Percentiles rank a stretch among this genome's conserved stretches.
Conservation (phyloP, 2,888 invertebrate species). For the Alcis repandata region DNA sequence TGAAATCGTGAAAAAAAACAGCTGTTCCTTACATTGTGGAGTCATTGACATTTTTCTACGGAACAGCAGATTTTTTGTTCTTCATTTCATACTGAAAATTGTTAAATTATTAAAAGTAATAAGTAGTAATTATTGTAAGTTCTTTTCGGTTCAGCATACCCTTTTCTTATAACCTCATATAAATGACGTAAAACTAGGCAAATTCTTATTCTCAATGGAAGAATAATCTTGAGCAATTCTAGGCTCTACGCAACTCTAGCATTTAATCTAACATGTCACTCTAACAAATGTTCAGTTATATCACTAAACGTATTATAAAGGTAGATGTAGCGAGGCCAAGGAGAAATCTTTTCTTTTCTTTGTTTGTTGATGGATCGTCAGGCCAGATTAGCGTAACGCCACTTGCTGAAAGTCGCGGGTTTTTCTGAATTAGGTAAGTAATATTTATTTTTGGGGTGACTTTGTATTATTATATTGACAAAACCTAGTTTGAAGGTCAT, state of each 20-base stretch:
- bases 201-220: background rate
- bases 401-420: slow-evolving; percentile 22
- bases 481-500: background rate
- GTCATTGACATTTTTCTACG: too few relatives aligned
- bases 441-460: slow-evolving; percentile 11
- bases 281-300: slow-evolving; percentile 21
- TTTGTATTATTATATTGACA: background rate
- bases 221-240: slow-evolving; percentile 1
- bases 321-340: slow-evolving; percentile 4
- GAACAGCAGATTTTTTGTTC: too few relatives aligned
- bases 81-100: too few relatives aligned
- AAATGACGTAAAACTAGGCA: background rate
- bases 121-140: too few relatives aligned
- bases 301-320: slow-evolving; percentile 16
- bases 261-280: background rate
- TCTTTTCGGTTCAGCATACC: too few relatives aligned
- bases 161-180: too few relatives aligned
- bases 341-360: slow-evolving; percentile 35
- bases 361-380: slow-evolving; percentile 26
- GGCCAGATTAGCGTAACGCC: slow-evolving; percentile 19
- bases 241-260: background rate
- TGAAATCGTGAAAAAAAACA: too few relatives aligned
- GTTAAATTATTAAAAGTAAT: too few relatives aligned
- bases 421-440: slow-evolving; percentile 20
- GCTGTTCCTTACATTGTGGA: too few relatives aligned